Conservation (phyloP, 2,113 vertebrate species). For the Rhinolophus sinicus region DNA sequence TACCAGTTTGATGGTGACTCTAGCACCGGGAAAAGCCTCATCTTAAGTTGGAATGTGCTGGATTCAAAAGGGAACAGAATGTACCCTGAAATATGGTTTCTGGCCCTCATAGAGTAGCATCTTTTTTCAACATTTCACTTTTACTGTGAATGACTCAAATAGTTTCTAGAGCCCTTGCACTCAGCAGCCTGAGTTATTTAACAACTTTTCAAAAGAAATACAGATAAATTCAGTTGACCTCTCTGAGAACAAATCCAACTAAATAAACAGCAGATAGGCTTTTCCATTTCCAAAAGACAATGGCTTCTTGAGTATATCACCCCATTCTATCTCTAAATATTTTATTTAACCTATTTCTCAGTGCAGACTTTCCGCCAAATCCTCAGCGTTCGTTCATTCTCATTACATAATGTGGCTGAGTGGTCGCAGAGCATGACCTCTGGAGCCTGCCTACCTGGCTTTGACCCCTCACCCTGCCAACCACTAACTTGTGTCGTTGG, state of each 20-base stretch:
- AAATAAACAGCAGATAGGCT: not conserved
- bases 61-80: not conserved
- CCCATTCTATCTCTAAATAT: not conserved
- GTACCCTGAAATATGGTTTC: not conserved
- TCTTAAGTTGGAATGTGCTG: not conserved
- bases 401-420: not conserved
- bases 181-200: not conserved
- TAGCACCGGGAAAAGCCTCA: not conserved
- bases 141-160: not conserved
- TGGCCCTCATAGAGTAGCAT: not conserved
- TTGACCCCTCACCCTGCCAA: not conserved
- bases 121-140: not conserved
- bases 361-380: not conserved
- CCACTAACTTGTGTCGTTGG: not conserved
- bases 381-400: not conserved
- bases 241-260: not conserved
- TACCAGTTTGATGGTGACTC: not conserved
- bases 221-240: not conserved
- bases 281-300: constrained; percentile 13
- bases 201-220: constrained; percentile 16
- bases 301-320: not conserved
- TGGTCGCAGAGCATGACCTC: not conserved
- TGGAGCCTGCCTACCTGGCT: not conserved
- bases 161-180: not conserved
- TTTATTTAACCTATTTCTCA: not conserved